Base-by-base conservation (phyloP, 2,113 vertebrate species). In the Poicephalus gulielmi region DNA sequence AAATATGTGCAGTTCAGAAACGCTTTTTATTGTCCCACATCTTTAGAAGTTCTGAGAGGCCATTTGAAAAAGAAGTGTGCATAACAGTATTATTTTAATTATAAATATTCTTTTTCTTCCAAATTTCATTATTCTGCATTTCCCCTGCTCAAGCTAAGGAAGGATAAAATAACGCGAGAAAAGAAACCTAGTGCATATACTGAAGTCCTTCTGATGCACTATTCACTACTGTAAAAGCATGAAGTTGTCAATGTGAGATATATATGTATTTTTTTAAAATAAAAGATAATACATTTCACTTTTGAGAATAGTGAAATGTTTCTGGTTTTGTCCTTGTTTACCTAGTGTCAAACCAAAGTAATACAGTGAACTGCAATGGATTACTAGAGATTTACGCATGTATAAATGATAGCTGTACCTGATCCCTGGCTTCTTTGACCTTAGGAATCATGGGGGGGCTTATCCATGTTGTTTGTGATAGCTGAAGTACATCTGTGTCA, bases 401-500 rank as follows among this genome's bases (percentile, higher is more conserved):
- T n/a, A 8, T 46, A 70, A 90, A 30, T 7, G 12, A 60, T 14
- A 77, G 24, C 11, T 80, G 28, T 57, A 30, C 83, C 59, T 83
- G 41, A 17, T 57, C 49, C 49, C 24, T 95, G 87, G 76, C 50
- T 95, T 93, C 84, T 83, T 80, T 90, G 77, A 83, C 95, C 78
- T 97, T 83, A 66, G 83, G 73, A 83, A 91, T 87, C 71, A 66
- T 16, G 69, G 27, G 37, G 37, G 37, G 10, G 37, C 20, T 89
- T 77, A 12, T 1, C 60, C 25, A 11, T 74, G 47, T 71, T 88
- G 46, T 39, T 96, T 28, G 55, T 53, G 33, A 60, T 64, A 43
- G 70, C 47, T 82, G 73, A 77, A 91, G 85, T 73, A 57, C 18
- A 52, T 52, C 86, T 94, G 14, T 91, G 57, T 94, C 96, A 96